phyloP scores from a whole-genome alignment of 2,113 vertebrate species.

The Clarias gariepinus region DNA sequence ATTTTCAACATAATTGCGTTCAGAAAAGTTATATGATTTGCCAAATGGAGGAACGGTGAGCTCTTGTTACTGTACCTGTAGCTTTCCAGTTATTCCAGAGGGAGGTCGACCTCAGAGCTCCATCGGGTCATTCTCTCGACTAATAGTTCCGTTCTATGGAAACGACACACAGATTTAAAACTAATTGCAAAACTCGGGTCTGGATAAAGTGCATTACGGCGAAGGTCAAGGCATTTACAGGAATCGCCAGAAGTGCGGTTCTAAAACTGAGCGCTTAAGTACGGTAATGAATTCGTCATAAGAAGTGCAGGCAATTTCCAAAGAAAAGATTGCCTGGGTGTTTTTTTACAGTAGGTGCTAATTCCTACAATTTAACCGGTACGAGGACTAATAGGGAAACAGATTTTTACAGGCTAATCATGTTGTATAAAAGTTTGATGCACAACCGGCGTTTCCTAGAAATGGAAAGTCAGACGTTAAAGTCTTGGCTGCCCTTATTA shows the following conservation, averaged over 20 bases:
- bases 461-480: slow-evolving; percentile 15
- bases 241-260: neutral
- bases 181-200: slow-evolving; percentile 60
- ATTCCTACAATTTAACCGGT: neutral
- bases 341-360: slow-evolving; percentile 11
- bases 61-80: neutral
- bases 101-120: slow-evolving; percentile 12
- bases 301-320: neutral
- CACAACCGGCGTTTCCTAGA: neutral
- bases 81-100: neutral
- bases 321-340: neutral
- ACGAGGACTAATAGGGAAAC: slow-evolving; percentile 18
- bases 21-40: slow-evolving; percentile 13
- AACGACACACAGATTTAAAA: slow-evolving; percentile 50
- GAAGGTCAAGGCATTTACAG: slow-evolving; percentile 70
- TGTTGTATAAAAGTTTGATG: neutral
- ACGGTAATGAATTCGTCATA: slow-evolving; percentile 28
- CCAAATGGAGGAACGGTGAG: slow-evolving; percentile 5
- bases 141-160: slow-evolving; percentile 29
- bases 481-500: slow-evolving; percentile 32
- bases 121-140: slow-evolving; percentile 33
- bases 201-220: slow-evolving; percentile 57
- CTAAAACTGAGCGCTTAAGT: neutral
- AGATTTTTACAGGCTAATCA: neutral
- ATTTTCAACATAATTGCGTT: neutral